These are phyloP conservation scores for Drosophila sechellia DNA, from an alignment of 1,140 invertebrate genomes.

Conservation along the genomic window DNA sequence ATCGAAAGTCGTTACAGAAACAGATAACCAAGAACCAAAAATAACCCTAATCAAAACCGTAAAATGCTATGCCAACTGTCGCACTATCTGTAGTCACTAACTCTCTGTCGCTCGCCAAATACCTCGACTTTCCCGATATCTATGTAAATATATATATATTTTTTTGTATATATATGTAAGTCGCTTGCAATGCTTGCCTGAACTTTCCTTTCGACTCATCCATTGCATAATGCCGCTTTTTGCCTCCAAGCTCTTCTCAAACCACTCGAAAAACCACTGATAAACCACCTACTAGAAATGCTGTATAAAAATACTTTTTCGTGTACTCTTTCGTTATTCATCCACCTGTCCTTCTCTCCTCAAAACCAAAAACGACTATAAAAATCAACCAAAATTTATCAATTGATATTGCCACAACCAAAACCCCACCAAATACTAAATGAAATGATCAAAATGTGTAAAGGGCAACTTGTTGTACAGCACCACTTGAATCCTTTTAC, in stretches of 20 bases:
- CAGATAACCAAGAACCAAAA: constrained; percentile 21
- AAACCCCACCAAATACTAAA: constrained; percentile 37
- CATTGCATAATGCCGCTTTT: constrained; percentile 57
- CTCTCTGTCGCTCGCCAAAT: constrained; percentile 38
- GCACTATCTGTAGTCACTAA: constrained; percentile 65
- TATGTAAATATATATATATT: constrained; percentile 10
- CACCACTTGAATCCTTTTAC: constrained; percentile 84
- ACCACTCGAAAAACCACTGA: constrained; percentile 26
- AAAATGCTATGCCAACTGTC: constrained; percentile 75
- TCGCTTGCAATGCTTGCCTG: constrained; percentile 59
- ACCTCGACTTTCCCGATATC: constrained; percentile 4
- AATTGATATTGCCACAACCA: constrained; percentile 45
- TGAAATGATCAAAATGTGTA: constrained; percentile 67
- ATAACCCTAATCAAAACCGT: constrained; percentile 42
- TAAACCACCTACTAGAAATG: constrained; percentile 43
- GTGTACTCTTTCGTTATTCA: constrained; percentile 55
- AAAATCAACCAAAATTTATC: constrained; percentile 58
- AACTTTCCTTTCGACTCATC: constrained; percentile 22
- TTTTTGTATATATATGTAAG: constrained; percentile 25
- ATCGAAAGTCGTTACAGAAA: neutral
- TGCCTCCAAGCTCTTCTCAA: constrained; percentile 45
- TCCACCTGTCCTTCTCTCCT: constrained; percentile 42
- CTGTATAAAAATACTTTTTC: constrained; percentile 51
- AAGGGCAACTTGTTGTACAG: constrained; percentile 84
- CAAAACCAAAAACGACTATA: constrained; percentile 56